Conservation (phyloP, 2,888 invertebrate species). For the Sesia bembeciformis region DNA sequence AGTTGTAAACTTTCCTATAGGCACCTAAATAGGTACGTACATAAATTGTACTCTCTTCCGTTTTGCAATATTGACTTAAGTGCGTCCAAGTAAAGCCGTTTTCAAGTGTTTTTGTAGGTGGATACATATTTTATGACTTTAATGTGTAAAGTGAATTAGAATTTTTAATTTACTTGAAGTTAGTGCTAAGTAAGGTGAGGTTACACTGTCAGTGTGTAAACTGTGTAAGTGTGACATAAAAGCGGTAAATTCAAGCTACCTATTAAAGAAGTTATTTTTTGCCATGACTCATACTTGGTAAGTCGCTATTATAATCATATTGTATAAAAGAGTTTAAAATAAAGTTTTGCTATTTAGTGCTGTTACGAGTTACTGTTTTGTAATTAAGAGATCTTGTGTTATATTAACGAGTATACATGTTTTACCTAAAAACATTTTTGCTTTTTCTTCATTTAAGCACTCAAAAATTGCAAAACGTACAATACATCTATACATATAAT, state of each 20-base stretch:
- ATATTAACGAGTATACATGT: background rate
- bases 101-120: background rate
- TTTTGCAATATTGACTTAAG: too few species aligned
- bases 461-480: background rate
- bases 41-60: too few species aligned
- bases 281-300: constrained; percentile 25
- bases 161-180: background rate
- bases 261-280: constrained; percentile 20
- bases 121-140: constrained; percentile 1
- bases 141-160: background rate
- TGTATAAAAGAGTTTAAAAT: too few species aligned
- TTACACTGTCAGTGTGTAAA: constrained; percentile 7
- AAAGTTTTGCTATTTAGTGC: background rate
- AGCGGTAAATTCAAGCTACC: constrained; percentile 34
- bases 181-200: constrained; percentile 3
- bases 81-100: too few species aligned
- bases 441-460: background rate
- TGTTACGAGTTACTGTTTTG: background rate
- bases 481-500: too few species aligned
- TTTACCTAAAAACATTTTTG: background rate
- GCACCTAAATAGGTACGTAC: background rate
- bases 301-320: too few species aligned
- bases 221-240: constrained; percentile 18
- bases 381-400: background rate
- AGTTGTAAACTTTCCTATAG: background rate